Conservation (phyloP, 2,888 invertebrate species). For the Escarpia spicata region DNA sequence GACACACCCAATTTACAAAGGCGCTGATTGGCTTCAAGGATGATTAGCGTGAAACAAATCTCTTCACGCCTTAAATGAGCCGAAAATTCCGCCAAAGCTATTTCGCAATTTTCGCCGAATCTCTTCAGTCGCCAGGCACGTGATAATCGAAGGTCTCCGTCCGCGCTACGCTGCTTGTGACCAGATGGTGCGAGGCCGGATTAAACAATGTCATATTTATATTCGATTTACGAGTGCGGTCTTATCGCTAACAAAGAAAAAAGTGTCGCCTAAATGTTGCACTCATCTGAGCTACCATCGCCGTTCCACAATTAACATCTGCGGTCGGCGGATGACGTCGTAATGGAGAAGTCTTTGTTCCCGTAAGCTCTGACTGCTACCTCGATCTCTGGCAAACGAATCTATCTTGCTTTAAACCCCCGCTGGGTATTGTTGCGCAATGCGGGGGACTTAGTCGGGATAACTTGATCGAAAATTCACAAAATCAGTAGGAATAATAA, state of each 20-base stretch:
- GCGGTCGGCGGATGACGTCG: neutral
- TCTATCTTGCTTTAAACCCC: neutral
- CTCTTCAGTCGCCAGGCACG: neutral
- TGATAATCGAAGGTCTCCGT: neutral
- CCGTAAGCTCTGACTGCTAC: neutral
- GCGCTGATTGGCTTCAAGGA: neutral
- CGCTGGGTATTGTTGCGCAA: neutral
- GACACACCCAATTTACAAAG: neutral
- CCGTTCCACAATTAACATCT: neutral
- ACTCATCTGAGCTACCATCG: neutral
- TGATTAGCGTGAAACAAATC: neutral
- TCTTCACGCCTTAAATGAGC: neutral
- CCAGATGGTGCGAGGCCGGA: neutral
- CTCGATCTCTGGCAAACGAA: neutral
- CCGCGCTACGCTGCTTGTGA: neutral
- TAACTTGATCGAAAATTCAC: neutral
- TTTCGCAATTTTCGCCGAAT: neutral
- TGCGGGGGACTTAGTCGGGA: neutral
- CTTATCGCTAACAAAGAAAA: constrained; percentile 13
- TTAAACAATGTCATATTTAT: neutral
- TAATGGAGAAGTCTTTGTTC: neutral
- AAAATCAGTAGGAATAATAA: neutral
- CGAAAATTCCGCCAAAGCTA: constrained; percentile 5
- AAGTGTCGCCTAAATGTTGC: neutral
- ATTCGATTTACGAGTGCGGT: neutral